A percentile compares a stretch with the other conserved stretches of the same genome.
phyloP scores from a whole-genome alignment of 2,113 vertebrate species.

The Archilochus colubris region DNA sequence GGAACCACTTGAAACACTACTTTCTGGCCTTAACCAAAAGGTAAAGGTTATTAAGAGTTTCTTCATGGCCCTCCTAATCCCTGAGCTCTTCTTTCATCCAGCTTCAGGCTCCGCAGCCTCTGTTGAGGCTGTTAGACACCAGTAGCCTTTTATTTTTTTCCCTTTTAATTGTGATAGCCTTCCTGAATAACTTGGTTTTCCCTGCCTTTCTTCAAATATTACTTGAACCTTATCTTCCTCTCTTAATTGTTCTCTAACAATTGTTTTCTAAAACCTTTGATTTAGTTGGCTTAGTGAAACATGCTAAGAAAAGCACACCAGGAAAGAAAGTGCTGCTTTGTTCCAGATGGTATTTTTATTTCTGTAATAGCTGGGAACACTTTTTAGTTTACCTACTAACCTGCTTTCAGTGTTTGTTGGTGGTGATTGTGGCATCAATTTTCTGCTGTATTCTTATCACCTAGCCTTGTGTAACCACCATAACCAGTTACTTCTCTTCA shows the following conservation, averaged over 20 bases:
- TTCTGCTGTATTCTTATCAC: neutral
- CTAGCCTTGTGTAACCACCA: neutral
- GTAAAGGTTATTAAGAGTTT: neutral
- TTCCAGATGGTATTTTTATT: neutral
- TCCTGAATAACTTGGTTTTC: neutral
- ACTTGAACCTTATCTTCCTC: neutral
- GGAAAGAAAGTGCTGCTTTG: neutral
- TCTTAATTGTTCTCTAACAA: neutral
- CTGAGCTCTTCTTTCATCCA: neutral
- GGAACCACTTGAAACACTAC: neutral
- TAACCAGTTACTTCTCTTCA: neutral
- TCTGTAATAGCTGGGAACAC: neutral
- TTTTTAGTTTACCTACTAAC: neutral
- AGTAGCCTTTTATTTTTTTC: neutral
- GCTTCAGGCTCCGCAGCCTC: neutral
- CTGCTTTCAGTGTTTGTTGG: neutral
- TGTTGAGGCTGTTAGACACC: neutral
- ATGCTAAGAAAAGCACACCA: neutral
- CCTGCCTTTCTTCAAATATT: neutral
- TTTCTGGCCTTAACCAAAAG: neutral
- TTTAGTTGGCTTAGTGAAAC: neutral
- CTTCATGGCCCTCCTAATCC: neutral
- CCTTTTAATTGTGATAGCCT: neutral
- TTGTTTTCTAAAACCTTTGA: conserved; percentile 6
- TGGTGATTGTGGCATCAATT: neutral